phyloP scores from a whole-genome alignment of 2,888 invertebrate genomes.

The Eupithecia pulchellata region DNA sequence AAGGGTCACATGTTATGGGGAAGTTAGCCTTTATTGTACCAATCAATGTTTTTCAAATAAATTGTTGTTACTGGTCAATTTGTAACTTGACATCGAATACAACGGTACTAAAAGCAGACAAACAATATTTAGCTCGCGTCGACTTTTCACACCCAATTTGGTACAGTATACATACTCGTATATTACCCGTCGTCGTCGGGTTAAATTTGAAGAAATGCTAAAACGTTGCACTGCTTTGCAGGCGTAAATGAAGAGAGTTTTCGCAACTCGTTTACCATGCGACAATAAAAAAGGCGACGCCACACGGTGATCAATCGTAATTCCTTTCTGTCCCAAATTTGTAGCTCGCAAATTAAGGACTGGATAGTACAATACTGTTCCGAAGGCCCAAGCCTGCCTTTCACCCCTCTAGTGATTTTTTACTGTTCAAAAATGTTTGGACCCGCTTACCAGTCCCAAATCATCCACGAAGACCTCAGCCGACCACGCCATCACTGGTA shows the following conservation, averaged over 20 bases:
- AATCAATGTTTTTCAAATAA: conserved; percentile 25
- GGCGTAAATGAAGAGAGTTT: background rate
- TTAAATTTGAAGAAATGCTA: background rate
- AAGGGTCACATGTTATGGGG: conserved; percentile 35
- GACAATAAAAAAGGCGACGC: no score
- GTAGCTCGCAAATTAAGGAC: no score
- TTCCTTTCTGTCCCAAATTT: background rate
- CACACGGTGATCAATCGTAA: background rate
- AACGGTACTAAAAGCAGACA: background rate
- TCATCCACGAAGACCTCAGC: conserved; percentile 58
- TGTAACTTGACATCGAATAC: background rate
- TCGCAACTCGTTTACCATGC: background rate
- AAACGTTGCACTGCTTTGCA: background rate
- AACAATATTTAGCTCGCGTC: background rate
- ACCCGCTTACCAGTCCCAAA: conserved; percentile 55
- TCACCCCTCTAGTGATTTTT: background rate
- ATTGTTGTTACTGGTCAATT: conserved; percentile 14
- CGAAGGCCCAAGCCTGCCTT: background rate
- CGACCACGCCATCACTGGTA: conserved; percentile 31
- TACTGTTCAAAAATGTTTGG: conserved; percentile 43
- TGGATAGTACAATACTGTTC: background rate
- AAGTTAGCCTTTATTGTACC: conserved; percentile 26
- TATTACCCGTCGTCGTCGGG: background rate
- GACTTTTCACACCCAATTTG: background rate
- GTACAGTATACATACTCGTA: no score